Evolutionary conservation across 2,113 vertebrate genomes (phyloP), one percentile per base, ranked within the genome.

Genomic region (Turdus rufiventris): DNA sequence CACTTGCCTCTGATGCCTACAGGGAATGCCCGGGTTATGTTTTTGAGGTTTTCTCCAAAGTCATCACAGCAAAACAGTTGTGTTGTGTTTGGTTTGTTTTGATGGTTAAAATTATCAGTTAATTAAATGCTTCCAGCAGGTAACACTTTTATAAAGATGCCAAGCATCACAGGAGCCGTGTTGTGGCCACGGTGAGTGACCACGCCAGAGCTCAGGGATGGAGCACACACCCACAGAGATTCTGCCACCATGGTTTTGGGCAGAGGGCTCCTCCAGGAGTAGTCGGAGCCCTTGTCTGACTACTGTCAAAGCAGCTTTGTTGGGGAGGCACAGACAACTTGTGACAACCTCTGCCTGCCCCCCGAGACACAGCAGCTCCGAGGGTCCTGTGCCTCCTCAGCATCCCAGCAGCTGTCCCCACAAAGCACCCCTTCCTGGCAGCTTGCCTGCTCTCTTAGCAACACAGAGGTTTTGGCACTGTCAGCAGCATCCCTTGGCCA

Each of bases 11-110:
- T 53, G 23, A 18, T 85, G 72, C 73, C 77, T 62, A n/a, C 54
- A 40, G 58, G 84, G 40, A 34, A 82, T 78, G 57, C 53, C 54
- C 0, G 0, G 80, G 76, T 95, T 81, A 40, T 38, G 73, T 34
- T 92, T 91, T 57, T 74, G 73, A 82, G 91, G 40, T 85, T 82
- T 92, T 42, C 67, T 72, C 54, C 58, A 12, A 85, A 94, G 73
- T 28, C 70, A 78, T 85, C 65, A 53, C 25, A 85, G 53, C 33
- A 78, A 53, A 90, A 77, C 16, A 40, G 38, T 78, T 71, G 18
- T 11, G 2, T 77, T 75, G 9, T 54, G 11, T n/a, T 84, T 84
- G 68, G 19, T 88, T 95, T 88, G 42, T 86, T 77, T 47, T 60
- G 88, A 74, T 48, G 72, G 72, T 84, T 90, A 54, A 90, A 88